These are phyloP conservation scores for Epiblema foenella DNA, from an alignment of 2,888 invertebrate species.

Conservation along the genomic window DNA sequence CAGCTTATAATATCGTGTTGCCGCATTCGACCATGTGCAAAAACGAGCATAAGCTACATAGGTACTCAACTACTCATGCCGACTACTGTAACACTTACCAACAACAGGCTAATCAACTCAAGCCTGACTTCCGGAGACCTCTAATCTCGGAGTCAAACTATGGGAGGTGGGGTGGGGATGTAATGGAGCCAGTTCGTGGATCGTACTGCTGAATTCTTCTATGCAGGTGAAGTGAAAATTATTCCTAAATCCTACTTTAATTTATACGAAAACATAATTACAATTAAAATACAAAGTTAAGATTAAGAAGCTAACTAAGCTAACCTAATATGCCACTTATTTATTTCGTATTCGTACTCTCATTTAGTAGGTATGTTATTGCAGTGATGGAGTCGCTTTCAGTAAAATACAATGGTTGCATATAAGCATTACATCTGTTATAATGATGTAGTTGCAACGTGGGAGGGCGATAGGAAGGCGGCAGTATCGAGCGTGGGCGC, in stretches of 20 bases:
- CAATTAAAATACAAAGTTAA: conserved; percentile 7
- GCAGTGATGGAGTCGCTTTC: conserved; percentile 6
- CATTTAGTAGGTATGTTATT: conserved; percentile 2
- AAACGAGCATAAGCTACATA: not conserved
- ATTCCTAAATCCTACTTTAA: too few relatives aligned
- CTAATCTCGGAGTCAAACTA: not conserved
- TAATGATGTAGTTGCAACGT: conserved; percentile 72
- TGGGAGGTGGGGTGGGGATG: not conserved
- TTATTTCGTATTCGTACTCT: not conserved
- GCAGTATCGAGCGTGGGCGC: conserved; percentile 83
- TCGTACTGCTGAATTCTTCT: too few relatives aligned
- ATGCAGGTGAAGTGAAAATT: too few relatives aligned
- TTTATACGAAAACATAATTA: not conserved
- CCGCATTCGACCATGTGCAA: not conserved
- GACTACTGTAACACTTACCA: not conserved
- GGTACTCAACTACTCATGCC: too few relatives aligned
- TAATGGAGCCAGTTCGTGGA: too few relatives aligned
- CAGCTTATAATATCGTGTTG: not conserved
- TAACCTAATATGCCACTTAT: too few relatives aligned
- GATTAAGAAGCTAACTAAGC: too few relatives aligned
- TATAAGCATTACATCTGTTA: conserved; percentile 32
- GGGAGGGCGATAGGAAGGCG: conserved; percentile 80
- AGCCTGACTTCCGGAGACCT: not conserved
- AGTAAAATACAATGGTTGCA: conserved; percentile 20
- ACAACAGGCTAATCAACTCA: not conserved